Percentiles rank a stretch among this genome's conserved stretches.
These are phyloP conservation scores for Phalera bucephala DNA, from an alignment of 2,888 invertebrate species.

Conservation along the genomic window DNA sequence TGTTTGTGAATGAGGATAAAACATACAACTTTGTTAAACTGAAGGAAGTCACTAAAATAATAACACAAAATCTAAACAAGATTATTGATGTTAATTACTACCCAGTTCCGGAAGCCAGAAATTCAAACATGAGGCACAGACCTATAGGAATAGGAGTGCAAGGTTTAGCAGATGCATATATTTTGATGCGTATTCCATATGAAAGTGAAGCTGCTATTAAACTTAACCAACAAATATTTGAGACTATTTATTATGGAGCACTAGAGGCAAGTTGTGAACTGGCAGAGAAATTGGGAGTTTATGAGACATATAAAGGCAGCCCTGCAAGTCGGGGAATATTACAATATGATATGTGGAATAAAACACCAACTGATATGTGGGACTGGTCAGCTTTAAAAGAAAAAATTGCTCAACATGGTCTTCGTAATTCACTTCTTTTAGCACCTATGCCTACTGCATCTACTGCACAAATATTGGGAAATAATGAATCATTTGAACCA, in stretches of 20 bases:
- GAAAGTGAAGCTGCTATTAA: slow-evolving; percentile 93
- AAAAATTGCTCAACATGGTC: slow-evolving; percentile 93
- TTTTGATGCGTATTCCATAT: slow-evolving; percentile 96
- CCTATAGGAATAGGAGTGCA: slow-evolving; percentile 98
- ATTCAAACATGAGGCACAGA: slow-evolving; percentile 93
- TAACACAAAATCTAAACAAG: slow-evolving; percentile 96
- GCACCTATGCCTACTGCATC: slow-evolving; percentile 99
- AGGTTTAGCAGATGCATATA: slow-evolving; percentile 98
- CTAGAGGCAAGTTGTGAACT: slow-evolving; percentile 97
- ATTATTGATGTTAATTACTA: slow-evolving; percentile 98
- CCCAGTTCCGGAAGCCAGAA: slow-evolving; percentile 94
- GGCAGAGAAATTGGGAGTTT: slow-evolving; percentile 92
- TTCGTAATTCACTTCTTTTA: slow-evolving; percentile 95
- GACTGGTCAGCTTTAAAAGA: slow-evolving; percentile 93
- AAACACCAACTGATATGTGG: slow-evolving; percentile 93
- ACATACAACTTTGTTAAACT: slow-evolving; percentile 94
- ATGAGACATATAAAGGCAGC: slow-evolving; percentile 95
- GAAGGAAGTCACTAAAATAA: slow-evolving; percentile 92
- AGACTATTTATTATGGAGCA: slow-evolving; percentile 98
- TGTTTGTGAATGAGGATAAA: slow-evolving; percentile 92
- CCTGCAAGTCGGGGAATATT: slow-evolving; percentile 97
- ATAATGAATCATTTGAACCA: slow-evolving; percentile 99
- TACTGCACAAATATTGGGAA: slow-evolving; percentile 99
- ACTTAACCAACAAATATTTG: slow-evolving; percentile 97
- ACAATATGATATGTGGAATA: slow-evolving; percentile 99